A percentile compares a stretch with the other conserved stretches of the same genome.
Conservation (phyloP, 1,140 invertebrate genomes). For the Neodiprion virginianus region DNA sequence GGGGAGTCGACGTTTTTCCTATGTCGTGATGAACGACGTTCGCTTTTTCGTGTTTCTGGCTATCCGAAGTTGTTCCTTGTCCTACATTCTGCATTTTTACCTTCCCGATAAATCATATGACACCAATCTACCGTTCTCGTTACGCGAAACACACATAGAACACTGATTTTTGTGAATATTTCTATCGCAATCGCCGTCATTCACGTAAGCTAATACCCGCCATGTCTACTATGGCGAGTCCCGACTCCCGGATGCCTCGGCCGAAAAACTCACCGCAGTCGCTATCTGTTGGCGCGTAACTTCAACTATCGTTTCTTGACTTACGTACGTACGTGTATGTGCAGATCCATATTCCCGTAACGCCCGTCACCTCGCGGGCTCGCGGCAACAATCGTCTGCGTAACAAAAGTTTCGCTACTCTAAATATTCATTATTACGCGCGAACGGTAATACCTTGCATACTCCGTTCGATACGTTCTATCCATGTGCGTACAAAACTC, state of each 20-base stretch:
- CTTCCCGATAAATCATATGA: slow-evolving; percentile 69
- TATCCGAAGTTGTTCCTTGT: slow-evolving; percentile 75
- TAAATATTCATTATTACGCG: no score
- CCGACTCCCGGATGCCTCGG: slow-evolving; percentile 36
- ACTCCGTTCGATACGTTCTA: no score
- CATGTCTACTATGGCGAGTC: slow-evolving; percentile 70
- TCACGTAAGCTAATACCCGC: slow-evolving; percentile 75
- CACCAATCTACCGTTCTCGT: slow-evolving; percentile 64
- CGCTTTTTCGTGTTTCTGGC: slow-evolving; percentile 77
- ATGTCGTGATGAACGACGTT: slow-evolving; percentile 63
- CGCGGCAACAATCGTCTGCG: no score
- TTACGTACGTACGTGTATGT: no score
- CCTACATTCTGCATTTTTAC: slow-evolving; percentile 90
- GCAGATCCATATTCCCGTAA: no score
- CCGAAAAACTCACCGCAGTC: slow-evolving; percentile 17
- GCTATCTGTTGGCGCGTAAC: slow-evolving; percentile 17
- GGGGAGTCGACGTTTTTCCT: slow-evolving; percentile 69
- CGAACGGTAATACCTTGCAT: no score
- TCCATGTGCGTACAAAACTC: no score
- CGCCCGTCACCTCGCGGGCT: no score
- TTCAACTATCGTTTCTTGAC: slow-evolving; percentile 7
- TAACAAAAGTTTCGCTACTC: no score
- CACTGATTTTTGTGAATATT: slow-evolving; percentile 45
- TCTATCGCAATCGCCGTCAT: slow-evolving; percentile 66
- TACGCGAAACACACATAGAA: slow-evolving; percentile 50